Evolutionary conservation across 2,888 invertebrate species (phyloP), one percentile per base, ranked within the genome.

Genomic region (Drosophila niveifrons): DNA sequence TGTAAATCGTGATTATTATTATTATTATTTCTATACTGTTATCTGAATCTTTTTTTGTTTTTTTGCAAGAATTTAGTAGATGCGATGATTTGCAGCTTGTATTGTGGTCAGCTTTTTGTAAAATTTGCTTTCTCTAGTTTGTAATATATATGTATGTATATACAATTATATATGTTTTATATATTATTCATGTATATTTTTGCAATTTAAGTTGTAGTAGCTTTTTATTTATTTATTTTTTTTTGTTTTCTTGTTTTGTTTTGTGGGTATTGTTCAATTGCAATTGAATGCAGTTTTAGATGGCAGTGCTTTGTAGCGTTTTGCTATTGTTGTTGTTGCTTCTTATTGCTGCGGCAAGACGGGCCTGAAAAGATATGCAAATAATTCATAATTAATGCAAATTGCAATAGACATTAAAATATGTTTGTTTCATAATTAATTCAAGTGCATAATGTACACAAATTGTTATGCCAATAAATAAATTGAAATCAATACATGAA

Each of bases 221-320:
- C 52, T 57, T 51, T 56, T 73, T 39, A 23, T 62, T 57, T 71
- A 36, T 47, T 18, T 47, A 8, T 46, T 66, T 4, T 18, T 41
- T 23, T 44, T 53, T 10, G 6, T 47, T 52, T 58, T 65, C 11
- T 71, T 57, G 36, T n/a, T 6, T 23, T 23, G 6, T 23, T 23
- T 58, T 58, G 59, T 80, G 58, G 53, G 48, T 66, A 44, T 53
- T 58, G 64, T 78, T 65, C 66, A 66, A 48, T 66, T 68, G 34
- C 31, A 8, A 34, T 34, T 56, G 15, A 23, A n/a, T 67, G 67
- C 66, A 74, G 75, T 75, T 66, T 66, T 47, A 72, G 63, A 81
- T 90, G 89, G 89, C 89, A 90, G 89, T 90, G 89, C 82, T 77
- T 78, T 59, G 84, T 90, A 85, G 90, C 88, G 62, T 39, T 71